Evolutionary conservation across 2,113 vertebrate genomes (phyloP).

Genomic region (Murina feae): DNA sequence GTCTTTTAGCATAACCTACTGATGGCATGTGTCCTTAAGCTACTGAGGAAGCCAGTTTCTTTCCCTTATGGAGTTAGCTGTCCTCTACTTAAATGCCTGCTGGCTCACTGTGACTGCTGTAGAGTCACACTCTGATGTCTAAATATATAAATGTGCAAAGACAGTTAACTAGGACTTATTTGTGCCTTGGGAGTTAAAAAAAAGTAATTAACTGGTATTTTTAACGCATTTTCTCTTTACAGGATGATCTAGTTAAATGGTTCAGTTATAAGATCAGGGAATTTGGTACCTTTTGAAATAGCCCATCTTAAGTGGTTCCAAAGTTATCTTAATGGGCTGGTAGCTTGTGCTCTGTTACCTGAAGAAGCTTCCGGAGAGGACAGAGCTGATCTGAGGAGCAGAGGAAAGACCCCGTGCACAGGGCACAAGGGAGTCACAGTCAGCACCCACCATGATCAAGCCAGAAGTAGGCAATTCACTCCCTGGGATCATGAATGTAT

Average conservation of each 20-base stretch:
- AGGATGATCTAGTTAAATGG: constrained; percentile 76
- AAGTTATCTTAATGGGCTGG: constrained; percentile 63
- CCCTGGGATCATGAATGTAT: background rate
- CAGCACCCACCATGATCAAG: background rate
- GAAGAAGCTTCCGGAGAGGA: constrained; percentile 9
- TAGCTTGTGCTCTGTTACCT: constrained; percentile 25
- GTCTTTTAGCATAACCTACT: background rate
- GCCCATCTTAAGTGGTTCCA: constrained; percentile 70
- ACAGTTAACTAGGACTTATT: constrained; percentile 77
- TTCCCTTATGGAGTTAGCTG: background rate
- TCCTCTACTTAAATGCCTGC: background rate
- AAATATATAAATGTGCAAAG: constrained; percentile 77
- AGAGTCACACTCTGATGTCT: constrained; percentile 64
- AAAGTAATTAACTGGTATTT: constrained; percentile 80
- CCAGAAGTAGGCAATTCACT: background rate
- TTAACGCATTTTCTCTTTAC: constrained; percentile 76
- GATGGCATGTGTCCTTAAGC: background rate
- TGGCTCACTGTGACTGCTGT: background rate
- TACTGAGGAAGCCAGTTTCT: background rate
- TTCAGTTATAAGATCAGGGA: constrained; percentile 76
- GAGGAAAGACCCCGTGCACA: background rate
- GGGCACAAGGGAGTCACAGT: background rate
- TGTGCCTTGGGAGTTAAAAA: constrained; percentile 72
- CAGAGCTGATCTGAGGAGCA: background rate
- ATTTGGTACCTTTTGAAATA: constrained; percentile 76